A percentile compares a stretch with the other conserved stretches of the same genome.
Evolutionary conservation across 2,113 vertebrate genomes (phyloP).

Genomic region (Tamias sibiricus): DNA sequence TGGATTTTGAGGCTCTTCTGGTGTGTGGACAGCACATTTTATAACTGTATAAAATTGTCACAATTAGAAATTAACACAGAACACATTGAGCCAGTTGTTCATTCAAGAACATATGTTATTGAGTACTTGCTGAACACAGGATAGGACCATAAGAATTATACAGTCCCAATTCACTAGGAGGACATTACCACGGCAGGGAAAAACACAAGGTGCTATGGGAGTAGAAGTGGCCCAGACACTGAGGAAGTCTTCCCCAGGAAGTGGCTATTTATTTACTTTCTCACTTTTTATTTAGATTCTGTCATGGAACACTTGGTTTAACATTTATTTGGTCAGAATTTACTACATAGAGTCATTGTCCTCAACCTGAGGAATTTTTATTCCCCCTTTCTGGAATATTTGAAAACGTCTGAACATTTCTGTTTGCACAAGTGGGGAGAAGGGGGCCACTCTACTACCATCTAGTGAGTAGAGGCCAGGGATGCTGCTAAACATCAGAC

Average conservation of each 20-base stretch:
- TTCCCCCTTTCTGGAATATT: not conserved
- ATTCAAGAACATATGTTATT: not conserved
- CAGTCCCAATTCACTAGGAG: not conserved
- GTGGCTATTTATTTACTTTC: not conserved
- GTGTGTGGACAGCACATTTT: slow-evolving; percentile 91
- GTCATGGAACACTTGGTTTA: not conserved
- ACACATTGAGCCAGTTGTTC: not conserved
- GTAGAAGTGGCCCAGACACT: not conserved
- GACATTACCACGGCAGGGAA: not conserved
- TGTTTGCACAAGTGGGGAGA: not conserved
- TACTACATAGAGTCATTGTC: not conserved
- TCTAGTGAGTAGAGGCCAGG: not conserved
- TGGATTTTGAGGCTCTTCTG: slow-evolving; percentile 88
- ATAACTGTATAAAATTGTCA: slow-evolving; percentile 89
- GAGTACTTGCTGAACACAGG: not conserved
- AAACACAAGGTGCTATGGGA: not conserved
- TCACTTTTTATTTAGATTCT: slow-evolving; percentile 3
- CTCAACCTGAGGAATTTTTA: not conserved
- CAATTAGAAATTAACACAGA: slow-evolving; percentile 79
- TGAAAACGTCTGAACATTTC: not conserved
- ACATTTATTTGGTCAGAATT: not conserved
- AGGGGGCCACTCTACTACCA: not conserved
- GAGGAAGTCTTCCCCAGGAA: not conserved
- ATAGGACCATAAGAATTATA: not conserved
- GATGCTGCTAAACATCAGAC: not conserved